Conservation (phyloP, 2,113 vertebrate genomes). For the Cynoglossus semilaevis region DNA sequence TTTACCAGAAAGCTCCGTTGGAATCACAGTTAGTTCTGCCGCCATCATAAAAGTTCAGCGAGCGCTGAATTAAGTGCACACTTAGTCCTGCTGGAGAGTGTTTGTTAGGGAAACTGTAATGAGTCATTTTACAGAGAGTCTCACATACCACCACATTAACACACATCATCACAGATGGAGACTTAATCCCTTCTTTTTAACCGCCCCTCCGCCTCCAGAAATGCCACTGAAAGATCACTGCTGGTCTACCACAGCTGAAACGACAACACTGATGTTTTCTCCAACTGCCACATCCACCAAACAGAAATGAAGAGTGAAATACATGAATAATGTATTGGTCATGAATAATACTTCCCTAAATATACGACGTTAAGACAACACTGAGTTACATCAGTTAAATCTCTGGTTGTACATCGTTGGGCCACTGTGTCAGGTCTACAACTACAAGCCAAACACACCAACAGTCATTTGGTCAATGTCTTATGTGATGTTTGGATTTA, state of each 20-base stretch:
- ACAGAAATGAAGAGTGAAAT: too few relatives aligned
- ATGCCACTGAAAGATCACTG: not conserved
- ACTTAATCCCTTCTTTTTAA: conserved; percentile 56
- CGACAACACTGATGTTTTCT: not conserved
- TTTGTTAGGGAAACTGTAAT: conserved; percentile 14
- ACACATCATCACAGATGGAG: conserved; percentile 63
- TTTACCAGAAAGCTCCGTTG: not conserved
- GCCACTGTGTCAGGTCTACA: too few relatives aligned
- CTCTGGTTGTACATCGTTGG: too few relatives aligned
- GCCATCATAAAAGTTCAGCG: conserved; percentile 6
- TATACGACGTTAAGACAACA: too few relatives aligned
- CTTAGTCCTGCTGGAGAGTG: not conserved
- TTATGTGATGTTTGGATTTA: too few relatives aligned
- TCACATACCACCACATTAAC: conserved; percentile 57
- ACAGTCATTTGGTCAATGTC: too few relatives aligned
- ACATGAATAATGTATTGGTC: too few relatives aligned
- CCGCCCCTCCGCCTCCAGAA: conserved; percentile 11
- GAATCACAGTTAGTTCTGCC: conserved; percentile 3
- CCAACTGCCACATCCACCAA: too few relatives aligned
- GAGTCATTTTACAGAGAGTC: conserved; percentile 33
- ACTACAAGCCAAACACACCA: too few relatives aligned
- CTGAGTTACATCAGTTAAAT: too few relatives aligned
- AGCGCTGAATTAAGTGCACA: not conserved
- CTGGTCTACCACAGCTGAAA: not conserved
- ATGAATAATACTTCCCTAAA: too few relatives aligned